These are phyloP conservation scores for Spodoptera frugiperda DNA, from an alignment of 1,140 invertebrate species.

Conservation along the genomic window DNA sequence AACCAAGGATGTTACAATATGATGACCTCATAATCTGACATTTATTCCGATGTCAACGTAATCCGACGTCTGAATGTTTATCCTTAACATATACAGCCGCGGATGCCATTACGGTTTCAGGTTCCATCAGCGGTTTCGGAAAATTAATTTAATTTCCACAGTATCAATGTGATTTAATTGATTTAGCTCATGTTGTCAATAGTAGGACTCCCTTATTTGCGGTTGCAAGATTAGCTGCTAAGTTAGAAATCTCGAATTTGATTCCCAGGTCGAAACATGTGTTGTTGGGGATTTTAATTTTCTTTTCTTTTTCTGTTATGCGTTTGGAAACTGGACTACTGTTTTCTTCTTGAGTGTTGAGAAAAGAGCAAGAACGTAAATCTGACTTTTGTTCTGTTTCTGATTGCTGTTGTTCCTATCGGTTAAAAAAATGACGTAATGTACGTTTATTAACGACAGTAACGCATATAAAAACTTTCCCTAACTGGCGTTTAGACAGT, in stretches of 20 bases:
- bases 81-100: constrained; percentile 11
- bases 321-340: no score
- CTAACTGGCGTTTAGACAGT: constrained; percentile 48
- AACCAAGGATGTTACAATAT: background rate
- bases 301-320: no score
- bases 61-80: constrained; percentile 32
- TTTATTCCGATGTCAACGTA: constrained; percentile 10
- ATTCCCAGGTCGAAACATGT: no score
- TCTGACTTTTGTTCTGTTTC: no score
- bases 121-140: constrained; percentile 12
- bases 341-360: no score
- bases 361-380: no score
- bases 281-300: no score
- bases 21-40: constrained; percentile 14
- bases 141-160: constrained; percentile 21
- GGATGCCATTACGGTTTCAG: background rate
- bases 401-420: background rate
- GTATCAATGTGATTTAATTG: constrained; percentile 42
- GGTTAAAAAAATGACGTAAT: constrained; percentile 35
- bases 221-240: no score
- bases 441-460: constrained; percentile 49
- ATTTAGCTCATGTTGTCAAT: constrained; percentile 15
- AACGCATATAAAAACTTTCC: constrained; percentile 44
- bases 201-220: no score
- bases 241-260: no score